Evolutionary conservation across 2,888 invertebrate genomes (phyloP).

Genomic region (Cephus spinipes): DNA sequence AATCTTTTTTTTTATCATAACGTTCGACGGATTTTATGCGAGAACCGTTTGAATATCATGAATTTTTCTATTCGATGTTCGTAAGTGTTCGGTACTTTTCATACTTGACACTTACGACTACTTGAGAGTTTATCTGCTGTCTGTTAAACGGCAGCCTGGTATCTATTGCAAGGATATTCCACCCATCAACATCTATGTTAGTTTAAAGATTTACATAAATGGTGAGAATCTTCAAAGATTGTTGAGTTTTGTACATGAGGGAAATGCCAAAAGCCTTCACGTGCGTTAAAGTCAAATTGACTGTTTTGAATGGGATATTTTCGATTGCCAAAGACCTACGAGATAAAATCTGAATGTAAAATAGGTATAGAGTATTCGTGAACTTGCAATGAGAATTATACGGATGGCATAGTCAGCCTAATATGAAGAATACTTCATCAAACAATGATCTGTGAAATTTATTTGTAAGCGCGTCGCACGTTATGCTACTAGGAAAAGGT

Average conservation of each 20-base stretch:
- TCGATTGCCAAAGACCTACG: not conserved
- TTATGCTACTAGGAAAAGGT: slow-evolving; percentile 2
- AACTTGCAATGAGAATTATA: not conserved
- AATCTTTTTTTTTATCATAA: not conserved
- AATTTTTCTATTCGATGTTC: not conserved
- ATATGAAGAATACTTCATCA: not conserved
- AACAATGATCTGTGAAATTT: not conserved
- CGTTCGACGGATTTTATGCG: not conserved
- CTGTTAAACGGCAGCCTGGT: not conserved
- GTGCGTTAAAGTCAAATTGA: not conserved
- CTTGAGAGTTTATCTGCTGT: not conserved
- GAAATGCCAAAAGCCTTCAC: not conserved
- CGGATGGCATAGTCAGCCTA: not conserved
- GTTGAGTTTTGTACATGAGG: not conserved
- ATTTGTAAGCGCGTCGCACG: not conserved
- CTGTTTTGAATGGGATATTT: not conserved
- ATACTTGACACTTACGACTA: not conserved
- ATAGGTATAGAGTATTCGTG: not conserved
- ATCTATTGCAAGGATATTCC: not conserved
- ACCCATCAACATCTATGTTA: not conserved
- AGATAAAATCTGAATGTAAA: not conserved
- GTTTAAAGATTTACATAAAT: not conserved
- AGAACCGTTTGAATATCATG: not conserved
- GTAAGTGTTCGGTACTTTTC: not conserved
- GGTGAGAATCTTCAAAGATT: not conserved